Base-by-base conservation (phyloP, 2,797 vertebrate species). In the Parotocinclus haroldoi region DNA sequence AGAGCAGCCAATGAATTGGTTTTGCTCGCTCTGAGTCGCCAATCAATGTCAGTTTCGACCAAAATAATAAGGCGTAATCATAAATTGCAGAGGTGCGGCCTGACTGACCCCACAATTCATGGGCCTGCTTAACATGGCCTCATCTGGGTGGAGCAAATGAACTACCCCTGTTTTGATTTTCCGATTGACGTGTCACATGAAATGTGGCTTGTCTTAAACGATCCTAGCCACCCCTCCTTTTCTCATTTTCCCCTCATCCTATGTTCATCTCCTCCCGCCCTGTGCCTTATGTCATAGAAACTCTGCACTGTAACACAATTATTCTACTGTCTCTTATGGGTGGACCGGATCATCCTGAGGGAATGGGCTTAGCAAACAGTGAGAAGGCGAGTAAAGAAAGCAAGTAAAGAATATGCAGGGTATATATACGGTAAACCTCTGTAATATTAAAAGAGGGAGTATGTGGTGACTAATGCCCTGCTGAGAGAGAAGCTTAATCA, bases 91-190 rank as follows among this genome's bases (percentile, higher is more conserved):
- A 87, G 86, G 87, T 86, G 87, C 85, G 87, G 87, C 85, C 83
- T 66, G 73, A 68, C 82, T 86, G 86, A 88, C 83, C 83, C 80
- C 8, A 27, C 78, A 77, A 84, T 87, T 86, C 82, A 84, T 83
- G 84, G 82, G 80, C 71, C 80, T 79, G 81, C 76, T 63, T 84
- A 82, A 79, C 74, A 87, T 83, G 91, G 92, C 91, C 93, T 94
- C 90, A 92, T 90, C 88, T 92, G 94, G 93, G 91, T 92, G 93
- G 92, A 94, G 91, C 92, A 93, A 91, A 91, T 88, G 81, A 86
- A 91, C 89, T 86, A 87, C 81, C 90, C 90, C 91, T 88, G 87
- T 94, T 93, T 92, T 91, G 92, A 94, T 94, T 97, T 96, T 96
- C 91, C 92, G 88, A 93, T 87, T 89, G 87, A 90, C 84, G 90